Conservation (phyloP, 35 echinoderm and acorn worm species). For the Lytechinus variegatus region DNA sequence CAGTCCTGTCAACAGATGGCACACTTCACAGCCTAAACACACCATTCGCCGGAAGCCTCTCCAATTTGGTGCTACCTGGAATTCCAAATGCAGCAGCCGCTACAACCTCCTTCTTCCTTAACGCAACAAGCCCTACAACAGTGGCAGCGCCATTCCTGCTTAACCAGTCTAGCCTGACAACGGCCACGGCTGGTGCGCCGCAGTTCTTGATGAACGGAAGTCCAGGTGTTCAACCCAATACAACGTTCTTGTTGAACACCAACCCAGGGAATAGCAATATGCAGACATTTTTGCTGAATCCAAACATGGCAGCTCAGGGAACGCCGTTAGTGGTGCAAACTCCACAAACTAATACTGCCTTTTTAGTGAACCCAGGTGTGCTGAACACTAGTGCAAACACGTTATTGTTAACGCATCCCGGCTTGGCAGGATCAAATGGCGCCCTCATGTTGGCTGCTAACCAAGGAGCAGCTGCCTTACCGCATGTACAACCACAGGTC, state of each 20-base stretch:
- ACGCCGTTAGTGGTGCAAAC: constrained; percentile 25
- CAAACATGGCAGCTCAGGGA: constrained; percentile 18
- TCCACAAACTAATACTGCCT: constrained; percentile 29
- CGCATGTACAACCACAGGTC: not conserved
- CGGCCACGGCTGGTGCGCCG: constrained; percentile 25
- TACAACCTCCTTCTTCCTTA: not conserved
- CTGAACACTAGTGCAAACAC: not conserved
- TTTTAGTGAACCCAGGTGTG: constrained; percentile 25
- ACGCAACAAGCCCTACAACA: constrained; percentile 43
- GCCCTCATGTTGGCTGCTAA: constrained; percentile 9
- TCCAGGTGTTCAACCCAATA: constrained; percentile 19
- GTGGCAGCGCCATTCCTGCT: constrained; percentile 29
- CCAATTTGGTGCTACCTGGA: constrained; percentile 31
- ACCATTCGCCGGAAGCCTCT: constrained; percentile 34
- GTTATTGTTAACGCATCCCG: constrained; percentile 4
- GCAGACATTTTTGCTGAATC: constrained; percentile 43
- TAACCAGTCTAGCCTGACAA: constrained; percentile 36
- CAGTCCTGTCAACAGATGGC: not conserved
- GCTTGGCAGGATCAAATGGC: constrained; percentile 31
- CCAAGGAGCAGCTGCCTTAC: constrained; percentile 16
- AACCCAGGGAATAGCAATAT: constrained; percentile 12
- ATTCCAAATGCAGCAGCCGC: not conserved
- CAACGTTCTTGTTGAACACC: constrained; percentile 42
- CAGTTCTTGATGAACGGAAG: constrained; percentile 28
- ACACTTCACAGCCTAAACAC: not conserved